A percentile compares a stretch with the other conserved stretches of the same genome.
Evolutionary conservation across 2,797 vertebrate genomes (phyloP).

Genomic region (Nothura maculosa): DNA sequence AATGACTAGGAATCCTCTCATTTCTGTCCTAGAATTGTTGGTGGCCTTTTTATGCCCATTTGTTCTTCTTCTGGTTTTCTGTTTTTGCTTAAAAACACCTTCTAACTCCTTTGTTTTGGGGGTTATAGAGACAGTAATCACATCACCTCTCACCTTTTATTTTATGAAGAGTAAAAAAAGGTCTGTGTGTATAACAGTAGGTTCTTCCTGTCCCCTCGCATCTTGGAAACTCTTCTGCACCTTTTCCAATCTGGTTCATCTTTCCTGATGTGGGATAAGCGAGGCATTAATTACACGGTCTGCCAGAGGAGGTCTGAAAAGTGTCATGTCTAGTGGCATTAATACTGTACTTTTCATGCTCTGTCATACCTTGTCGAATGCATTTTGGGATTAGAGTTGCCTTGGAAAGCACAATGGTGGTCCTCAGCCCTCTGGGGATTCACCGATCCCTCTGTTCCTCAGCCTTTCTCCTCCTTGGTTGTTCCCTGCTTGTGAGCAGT

Average conservation of each 20-base stretch:
- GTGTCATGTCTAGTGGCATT: neutral
- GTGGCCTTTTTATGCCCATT: neutral
- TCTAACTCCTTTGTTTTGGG: neutral
- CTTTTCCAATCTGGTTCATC: neutral
- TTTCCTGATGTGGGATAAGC: neutral
- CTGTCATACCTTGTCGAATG: neutral
- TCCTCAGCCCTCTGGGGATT: neutral
- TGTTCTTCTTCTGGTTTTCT: neutral
- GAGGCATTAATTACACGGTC: neutral
- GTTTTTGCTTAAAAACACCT: neutral
- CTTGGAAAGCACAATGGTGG: neutral
- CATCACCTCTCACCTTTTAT: neutral
- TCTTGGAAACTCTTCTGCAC: neutral
- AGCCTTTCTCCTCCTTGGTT: neutral
- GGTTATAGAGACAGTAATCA: neutral
- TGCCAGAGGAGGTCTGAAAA: neutral
- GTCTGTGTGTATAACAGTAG: neutral
- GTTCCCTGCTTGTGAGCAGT: neutral
- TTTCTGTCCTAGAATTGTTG: neutral
- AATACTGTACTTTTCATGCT: neutral
- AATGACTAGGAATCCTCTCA: neutral
- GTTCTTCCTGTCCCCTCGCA: neutral
- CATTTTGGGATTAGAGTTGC: neutral
- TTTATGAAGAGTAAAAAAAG: neutral
- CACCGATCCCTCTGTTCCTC: neutral